Percentiles rank a stretch among this genome's conserved stretches.
Conservation (phyloP, 2,113 vertebrate genomes). For the Aegotheles bennettii region DNA sequence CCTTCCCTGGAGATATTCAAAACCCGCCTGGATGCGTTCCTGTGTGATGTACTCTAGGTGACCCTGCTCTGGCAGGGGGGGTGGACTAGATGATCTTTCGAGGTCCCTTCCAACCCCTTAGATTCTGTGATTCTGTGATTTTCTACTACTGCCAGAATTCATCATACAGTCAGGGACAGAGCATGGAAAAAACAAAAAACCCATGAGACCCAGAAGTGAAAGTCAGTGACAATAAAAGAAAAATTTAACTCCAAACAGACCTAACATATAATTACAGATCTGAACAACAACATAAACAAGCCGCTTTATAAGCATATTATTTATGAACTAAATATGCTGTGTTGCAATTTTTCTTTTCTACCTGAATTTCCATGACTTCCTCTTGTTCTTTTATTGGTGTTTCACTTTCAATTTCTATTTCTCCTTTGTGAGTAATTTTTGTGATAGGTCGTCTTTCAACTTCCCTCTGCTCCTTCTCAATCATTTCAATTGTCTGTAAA, state of each 20-base stretch:
- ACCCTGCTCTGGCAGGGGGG: too few relatives aligned
- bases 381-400: conserved; percentile 87
- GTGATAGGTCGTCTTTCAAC: conserved; percentile 94
- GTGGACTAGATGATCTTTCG: too few relatives aligned
- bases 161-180: not conserved
- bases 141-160: not conserved
- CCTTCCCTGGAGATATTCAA: too few relatives aligned
- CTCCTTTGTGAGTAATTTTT: conserved; percentile 98
- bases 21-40: too few relatives aligned
- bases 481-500: conserved; percentile 96
- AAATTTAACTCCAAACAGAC: not conserved
- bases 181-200: not conserved
- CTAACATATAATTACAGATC: not conserved
- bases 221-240: not conserved
- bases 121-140: too few relatives aligned
- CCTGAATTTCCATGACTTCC: conserved; percentile 83
- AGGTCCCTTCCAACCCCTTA: too few relatives aligned
- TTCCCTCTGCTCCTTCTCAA: conserved; percentile 96
- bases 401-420: conserved; percentile 98
- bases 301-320: not conserved
- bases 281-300: not conserved
- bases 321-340: not conserved
- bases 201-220: not conserved
- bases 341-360: conserved; percentile 13
- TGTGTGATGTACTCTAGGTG: too few relatives aligned